phyloP scores from a whole-genome alignment of 2,113 vertebrate species.

The Phrynosoma platyrhinos region DNA sequence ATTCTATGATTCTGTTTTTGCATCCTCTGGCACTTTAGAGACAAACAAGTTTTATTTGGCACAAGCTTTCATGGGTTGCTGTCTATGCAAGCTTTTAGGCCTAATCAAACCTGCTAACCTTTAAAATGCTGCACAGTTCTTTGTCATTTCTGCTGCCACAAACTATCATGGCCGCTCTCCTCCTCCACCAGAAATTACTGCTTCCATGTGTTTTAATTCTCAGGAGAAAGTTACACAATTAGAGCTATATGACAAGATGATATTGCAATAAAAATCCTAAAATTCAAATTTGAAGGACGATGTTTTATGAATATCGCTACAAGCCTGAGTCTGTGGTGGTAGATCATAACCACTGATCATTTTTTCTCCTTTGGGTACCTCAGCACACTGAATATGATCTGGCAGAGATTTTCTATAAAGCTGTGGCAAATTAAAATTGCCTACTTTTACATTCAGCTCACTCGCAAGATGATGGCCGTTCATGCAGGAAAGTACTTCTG shows the following conservation, averaged over 20 bases:
- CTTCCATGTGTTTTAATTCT: background rate
- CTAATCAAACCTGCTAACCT: background rate
- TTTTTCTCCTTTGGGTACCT: background rate
- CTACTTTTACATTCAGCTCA: constrained; percentile 19
- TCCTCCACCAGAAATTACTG: background rate
- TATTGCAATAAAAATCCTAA: background rate
- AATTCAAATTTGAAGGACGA: background rate
- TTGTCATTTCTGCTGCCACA: background rate
- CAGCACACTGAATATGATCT: background rate
- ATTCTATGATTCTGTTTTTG: too few relatives aligned
- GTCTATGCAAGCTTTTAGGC: background rate
- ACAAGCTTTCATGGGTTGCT: background rate
- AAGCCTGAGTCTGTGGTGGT: background rate
- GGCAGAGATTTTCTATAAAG: constrained; percentile 17
- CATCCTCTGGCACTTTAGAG: too few relatives aligned
- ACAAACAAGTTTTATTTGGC: background rate
- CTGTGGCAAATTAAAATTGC: constrained; percentile 22
- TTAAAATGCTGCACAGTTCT: background rate
- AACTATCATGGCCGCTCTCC: background rate
- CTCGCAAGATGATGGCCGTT: background rate
- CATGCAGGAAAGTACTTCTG: background rate
- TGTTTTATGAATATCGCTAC: constrained; percentile 6
- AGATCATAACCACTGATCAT: constrained; percentile 1
- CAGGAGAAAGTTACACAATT: background rate
- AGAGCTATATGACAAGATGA: background rate